Base-by-base conservation (phyloP, 2,888 invertebrate genomes). In the Lumbricus terrestris region DNA sequence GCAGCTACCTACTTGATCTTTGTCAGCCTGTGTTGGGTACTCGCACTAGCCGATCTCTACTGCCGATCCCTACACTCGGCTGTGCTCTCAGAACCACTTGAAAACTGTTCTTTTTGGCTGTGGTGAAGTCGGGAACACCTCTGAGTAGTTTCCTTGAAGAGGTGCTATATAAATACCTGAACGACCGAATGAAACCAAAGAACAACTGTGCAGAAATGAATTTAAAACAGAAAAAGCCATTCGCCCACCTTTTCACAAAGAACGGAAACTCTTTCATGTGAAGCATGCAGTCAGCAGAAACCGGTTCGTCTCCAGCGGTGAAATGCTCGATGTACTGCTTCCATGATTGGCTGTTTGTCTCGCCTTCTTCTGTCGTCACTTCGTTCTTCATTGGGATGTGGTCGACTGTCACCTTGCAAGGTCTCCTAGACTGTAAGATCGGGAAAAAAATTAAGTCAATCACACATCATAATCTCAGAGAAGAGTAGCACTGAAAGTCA, bases 351-450 rank as follows among this genome's bases (percentile, higher is more conserved):
- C 85, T 33, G 35, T 29, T 34, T 85, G 35, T 85, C 23, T 37
- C 37, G 6, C 85, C 85, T 20, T 34, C 37, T 85, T 85, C 85
- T 35, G 85, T 37, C 23, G 85, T 37, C 34, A 34, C 85, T 15
- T 85, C 85, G 35, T 85, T 85, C 85, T 85, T 85, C 85, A 85
- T 85, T 85, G 85, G 85, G 85, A 85, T 85, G 85, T 85, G 85
- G 85, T 85, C 85, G 23, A 85, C 8, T 3, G 85, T 85, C 85
- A 85, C 85, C 35, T 85, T 34, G 23, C 23, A 37, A 35, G 85
- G 37, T 37, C 37, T 85, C 34, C n/a, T 85, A 37, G 20, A 23
- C 85, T 85, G 69, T 11, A 69, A 69, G n/a, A n/a, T 69, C n/a
- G 69, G 69, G n/a, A n/a, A n/a, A n/a, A n/a, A 69, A 69, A 11